Conservation (phyloP, 2,888 invertebrate genomes). For the Drosophila mimetica region DNA sequence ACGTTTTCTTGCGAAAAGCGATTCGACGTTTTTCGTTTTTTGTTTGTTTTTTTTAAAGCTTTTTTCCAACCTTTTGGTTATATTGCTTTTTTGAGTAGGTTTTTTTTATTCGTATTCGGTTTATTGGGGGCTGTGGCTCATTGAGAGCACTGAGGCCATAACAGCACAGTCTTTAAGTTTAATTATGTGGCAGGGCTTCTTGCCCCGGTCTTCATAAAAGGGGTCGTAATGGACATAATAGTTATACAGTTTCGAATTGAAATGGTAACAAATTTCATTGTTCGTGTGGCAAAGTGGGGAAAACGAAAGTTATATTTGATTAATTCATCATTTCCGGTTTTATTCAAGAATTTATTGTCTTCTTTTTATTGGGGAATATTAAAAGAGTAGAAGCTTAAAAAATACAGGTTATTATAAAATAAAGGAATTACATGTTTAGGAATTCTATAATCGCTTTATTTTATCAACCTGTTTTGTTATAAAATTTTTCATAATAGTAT, state of each 20-base stretch:
- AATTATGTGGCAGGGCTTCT: slow-evolving; percentile 65
- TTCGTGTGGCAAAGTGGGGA: background rate
- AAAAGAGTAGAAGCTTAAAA: background rate
- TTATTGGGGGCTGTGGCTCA: slow-evolving; percentile 57
- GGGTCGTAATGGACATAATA: slow-evolving; percentile 44
- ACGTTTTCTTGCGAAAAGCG: slow-evolving; percentile 79
- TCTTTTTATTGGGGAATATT: background rate
- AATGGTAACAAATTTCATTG: slow-evolving; percentile 57
- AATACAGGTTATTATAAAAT: background rate
- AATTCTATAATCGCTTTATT: background rate
- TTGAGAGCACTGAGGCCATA: slow-evolving; percentile 69
- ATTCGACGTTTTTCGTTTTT: slow-evolving; percentile 45
- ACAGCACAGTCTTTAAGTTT: slow-evolving; percentile 68
- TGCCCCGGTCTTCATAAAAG: slow-evolving; percentile 30
- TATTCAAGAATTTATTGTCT: background rate
- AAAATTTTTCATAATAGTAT: background rate
- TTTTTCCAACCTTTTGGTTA: slow-evolving; percentile 52
- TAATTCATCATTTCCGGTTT: slow-evolving; percentile 20
- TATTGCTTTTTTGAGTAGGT: slow-evolving; percentile 34
- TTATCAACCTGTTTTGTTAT: background rate
- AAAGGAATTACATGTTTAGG: background rate
- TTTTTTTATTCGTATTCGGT: slow-evolving; percentile 22
- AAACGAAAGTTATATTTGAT: slow-evolving; percentile 35
- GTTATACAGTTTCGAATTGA: slow-evolving; percentile 45
- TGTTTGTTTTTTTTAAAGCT: slow-evolving; percentile 18